Conservation (phyloP, 1,140 invertebrate genomes). For the Drosophila oshimai region DNA sequence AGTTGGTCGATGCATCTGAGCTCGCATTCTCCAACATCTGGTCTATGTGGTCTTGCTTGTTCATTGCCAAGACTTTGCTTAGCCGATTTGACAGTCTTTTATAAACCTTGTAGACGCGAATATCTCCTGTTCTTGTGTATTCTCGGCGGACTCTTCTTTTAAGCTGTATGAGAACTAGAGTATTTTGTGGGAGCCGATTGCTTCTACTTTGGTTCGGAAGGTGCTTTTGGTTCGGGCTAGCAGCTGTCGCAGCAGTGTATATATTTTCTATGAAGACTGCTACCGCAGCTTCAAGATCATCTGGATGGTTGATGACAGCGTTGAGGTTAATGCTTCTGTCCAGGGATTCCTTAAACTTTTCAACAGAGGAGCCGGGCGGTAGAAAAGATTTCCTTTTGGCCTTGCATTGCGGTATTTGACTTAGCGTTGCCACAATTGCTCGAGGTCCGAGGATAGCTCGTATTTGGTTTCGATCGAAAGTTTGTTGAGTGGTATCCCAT, state of each 20-base stretch:
- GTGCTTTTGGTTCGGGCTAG: neutral
- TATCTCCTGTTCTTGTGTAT: constrained; percentile 15
- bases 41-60: constrained; percentile 2
- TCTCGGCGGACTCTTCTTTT: constrained; percentile 7
- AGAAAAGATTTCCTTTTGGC: neutral
- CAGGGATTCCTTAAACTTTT: neutral
- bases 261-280: neutral
- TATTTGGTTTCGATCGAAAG: neutral
- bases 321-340: neutral
- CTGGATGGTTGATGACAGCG: neutral
- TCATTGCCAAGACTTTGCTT: neutral
- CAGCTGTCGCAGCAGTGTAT: neutral
- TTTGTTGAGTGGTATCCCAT: neutral
- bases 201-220: neutral
- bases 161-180: neutral
- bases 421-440: constrained; percentile 82
- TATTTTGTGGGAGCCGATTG: neutral
- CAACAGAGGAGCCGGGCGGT: neutral
- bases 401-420: neutral
- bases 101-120: neutral
- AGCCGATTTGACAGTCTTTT: constrained; percentile 5
- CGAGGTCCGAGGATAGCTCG: constrained; percentile 1
- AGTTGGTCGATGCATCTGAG: constrained; percentile 1
- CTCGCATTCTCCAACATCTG: constrained; percentile 1
- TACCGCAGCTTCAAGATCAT: neutral